Evolutionary conservation across 53 echinoderm and acorn worm species (phyloP).

Genomic region (Henricia sp.): DNA sequence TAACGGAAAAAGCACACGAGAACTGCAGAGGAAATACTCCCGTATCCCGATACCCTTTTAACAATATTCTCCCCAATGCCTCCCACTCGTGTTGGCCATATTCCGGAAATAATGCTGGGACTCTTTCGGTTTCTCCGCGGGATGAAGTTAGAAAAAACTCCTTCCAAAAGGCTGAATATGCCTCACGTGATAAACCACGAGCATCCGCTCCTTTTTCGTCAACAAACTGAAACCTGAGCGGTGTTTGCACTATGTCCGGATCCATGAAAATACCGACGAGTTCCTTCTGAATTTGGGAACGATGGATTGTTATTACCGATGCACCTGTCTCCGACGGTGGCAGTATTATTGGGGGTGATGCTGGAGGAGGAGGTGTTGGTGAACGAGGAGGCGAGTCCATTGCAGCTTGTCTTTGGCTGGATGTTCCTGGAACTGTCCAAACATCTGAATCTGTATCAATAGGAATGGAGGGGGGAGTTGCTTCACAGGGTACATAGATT

Average conservation of each 20-base stretch:
- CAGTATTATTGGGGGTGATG: conserved; percentile 14
- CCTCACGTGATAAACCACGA: conserved; percentile 20
- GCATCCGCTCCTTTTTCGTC: conserved; percentile 20
- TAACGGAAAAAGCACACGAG: conserved; percentile 7
- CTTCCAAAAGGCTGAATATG: conserved; percentile 45
- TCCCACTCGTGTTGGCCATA: conserved; percentile 42
- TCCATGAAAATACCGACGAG: conserved; percentile 5
- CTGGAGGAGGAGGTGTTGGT: background rate
- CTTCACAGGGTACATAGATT: background rate
- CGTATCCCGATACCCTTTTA: too few species aligned
- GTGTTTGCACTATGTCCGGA: conserved; percentile 6
- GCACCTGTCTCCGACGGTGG: background rate
- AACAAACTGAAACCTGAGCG: conserved; percentile 6
- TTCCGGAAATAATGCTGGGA: conserved; percentile 8
- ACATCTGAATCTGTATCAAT: background rate
- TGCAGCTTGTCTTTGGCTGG: background rate
- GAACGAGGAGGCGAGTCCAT: too few species aligned
- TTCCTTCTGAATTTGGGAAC: background rate
- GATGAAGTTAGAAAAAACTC: conserved; percentile 29
- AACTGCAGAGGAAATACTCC: conserved; percentile 3
- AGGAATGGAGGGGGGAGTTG: background rate
- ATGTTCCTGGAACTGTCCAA: background rate
- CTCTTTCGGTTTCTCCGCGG: conserved; percentile 19
- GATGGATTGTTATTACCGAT: background rate
- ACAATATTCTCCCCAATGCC: conserved; percentile 15